Percentiles rank a stretch among this genome's conserved stretches.
phyloP scores from a whole-genome alignment of 35 echinoderm and acorn worm species.

The Lytechinus pictus region DNA sequence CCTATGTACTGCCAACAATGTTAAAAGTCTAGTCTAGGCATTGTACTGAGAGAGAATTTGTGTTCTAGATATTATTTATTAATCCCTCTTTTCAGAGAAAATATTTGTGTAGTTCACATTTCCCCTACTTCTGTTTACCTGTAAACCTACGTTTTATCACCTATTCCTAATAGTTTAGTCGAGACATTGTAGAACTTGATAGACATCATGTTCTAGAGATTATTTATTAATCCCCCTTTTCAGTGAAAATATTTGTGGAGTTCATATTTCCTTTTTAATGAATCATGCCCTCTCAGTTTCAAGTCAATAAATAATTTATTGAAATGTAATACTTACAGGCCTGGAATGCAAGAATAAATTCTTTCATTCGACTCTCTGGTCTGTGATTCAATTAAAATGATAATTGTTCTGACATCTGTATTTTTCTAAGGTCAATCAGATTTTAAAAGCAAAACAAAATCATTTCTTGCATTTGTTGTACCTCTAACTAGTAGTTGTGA shows the following conservation, averaged over 20 bases:
- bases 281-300: background rate
- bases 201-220: background rate
- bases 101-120: background rate
- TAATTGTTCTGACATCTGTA: conserved; percentile 8
- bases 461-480: background rate
- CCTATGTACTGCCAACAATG: no score
- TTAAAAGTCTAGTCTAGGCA: no score
- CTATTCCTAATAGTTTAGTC: background rate
- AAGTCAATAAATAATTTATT: background rate
- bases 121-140: background rate
- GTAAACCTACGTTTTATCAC: background rate
- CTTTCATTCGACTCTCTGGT: background rate
- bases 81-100: no score
- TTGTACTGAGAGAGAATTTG: no score
- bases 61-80: no score
- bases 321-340: background rate
- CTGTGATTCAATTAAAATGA: background rate
- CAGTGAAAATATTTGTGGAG: background rate
- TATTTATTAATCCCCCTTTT: background rate
- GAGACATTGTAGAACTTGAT: background rate
- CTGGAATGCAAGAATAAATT: background rate
- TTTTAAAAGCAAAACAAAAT: background rate
- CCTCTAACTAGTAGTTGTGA: no score
- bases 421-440: background rate
- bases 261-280: background rate